These are phyloP conservation scores for Cercopithecus mitis DNA, from an alignment of 2,797 vertebrate genomes.

Conservation along the genomic window DNA sequence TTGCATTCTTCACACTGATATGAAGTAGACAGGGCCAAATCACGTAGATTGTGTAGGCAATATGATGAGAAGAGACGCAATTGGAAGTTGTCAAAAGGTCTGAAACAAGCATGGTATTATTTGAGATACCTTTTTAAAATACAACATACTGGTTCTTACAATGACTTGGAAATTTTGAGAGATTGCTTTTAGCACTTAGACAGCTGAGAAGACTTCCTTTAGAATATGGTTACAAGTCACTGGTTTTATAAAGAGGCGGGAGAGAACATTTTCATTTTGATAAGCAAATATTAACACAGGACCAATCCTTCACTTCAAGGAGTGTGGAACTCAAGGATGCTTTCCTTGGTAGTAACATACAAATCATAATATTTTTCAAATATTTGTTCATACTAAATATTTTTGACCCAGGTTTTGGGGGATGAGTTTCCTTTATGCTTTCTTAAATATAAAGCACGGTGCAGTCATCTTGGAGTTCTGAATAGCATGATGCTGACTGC, in stretches of 20 bases:
- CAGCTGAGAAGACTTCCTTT: constrained; percentile 35
- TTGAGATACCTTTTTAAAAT: background rate
- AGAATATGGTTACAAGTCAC: background rate
- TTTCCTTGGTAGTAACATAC: background rate
- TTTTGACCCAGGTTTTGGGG: background rate
- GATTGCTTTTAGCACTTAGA: background rate
- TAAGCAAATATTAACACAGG: constrained; percentile 17
- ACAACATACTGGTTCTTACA: background rate
- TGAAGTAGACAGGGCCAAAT: background rate
- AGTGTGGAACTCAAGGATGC: background rate
- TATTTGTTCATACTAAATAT: constrained; percentile 18
- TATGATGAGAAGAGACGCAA: background rate
- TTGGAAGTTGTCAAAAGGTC: background rate
- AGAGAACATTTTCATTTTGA: background rate
- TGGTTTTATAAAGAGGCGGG: background rate
- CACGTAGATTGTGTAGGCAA: background rate
- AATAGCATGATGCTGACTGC: background rate
- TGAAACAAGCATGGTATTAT: background rate
- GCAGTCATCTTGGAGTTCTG: background rate
- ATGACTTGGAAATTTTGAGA: constrained; percentile 18
- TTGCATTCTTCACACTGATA: background rate
- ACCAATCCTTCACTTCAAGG: background rate
- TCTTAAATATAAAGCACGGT: background rate
- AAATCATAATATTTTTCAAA: constrained; percentile 42
- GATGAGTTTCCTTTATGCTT: background rate